Conservation (phyloP, 2,113 vertebrate genomes). For the Mastomys coucha region DNA sequence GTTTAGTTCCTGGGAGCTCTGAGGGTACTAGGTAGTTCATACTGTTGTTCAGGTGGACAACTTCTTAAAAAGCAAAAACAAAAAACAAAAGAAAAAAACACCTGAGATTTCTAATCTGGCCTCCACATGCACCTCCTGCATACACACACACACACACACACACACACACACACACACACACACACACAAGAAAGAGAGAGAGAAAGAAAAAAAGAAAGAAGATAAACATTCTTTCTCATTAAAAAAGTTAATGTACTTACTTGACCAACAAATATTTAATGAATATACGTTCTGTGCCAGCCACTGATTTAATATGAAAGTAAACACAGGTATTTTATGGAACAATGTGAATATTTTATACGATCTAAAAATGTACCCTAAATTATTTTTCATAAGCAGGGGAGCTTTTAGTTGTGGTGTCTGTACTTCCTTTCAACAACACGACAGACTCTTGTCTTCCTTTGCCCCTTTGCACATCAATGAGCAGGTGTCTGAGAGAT, state of each 20-base stretch:
- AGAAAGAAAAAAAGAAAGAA: background rate
- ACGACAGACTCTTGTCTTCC: background rate
- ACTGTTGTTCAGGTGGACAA: too few species aligned
- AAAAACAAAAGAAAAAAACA: too few species aligned
- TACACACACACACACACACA: background rate
- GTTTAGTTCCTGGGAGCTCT: too few species aligned
- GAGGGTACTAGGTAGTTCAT: too few species aligned
- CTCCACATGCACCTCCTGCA: background rate
- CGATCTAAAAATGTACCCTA: background rate
- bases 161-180: background rate
- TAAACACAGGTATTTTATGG: background rate
- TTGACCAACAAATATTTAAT: background rate
- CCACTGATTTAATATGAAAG: slow-evolving; percentile 38
- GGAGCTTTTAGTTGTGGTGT: background rate
- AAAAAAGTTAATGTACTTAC: background rate
- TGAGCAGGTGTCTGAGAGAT: background rate
- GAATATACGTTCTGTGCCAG: background rate
- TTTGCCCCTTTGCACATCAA: background rate
- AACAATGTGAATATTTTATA: background rate
- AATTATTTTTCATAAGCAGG: background rate
- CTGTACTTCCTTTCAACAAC: background rate
- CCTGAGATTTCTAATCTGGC: background rate
- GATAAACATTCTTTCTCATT: background rate
- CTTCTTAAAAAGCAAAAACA: too few species aligned
- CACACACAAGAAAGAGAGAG: background rate